Evolutionary conservation across 2,113 vertebrate species (phyloP).

Genomic region (Saccopteryx leptura): DNA sequence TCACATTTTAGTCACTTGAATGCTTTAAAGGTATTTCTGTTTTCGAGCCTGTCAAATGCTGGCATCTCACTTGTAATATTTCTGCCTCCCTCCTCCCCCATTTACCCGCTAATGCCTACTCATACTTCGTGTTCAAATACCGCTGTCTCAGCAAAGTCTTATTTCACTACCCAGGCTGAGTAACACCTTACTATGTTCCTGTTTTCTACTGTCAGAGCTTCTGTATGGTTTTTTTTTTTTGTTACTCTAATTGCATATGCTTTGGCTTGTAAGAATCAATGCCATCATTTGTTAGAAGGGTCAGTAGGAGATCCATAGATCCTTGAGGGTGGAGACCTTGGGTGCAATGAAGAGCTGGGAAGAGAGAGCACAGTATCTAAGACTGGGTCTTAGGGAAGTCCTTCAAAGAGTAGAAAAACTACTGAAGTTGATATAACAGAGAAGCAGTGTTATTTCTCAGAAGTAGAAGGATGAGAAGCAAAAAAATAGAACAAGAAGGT

Average conservation of each 20-base stretch:
- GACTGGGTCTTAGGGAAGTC: not conserved
- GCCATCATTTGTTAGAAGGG: not conserved
- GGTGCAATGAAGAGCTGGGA: not conserved
- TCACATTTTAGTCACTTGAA: not conserved
- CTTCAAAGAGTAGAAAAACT: not conserved
- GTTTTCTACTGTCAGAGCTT: not conserved
- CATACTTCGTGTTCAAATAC: not conserved
- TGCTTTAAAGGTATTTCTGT: not conserved
- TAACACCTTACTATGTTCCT: not conserved
- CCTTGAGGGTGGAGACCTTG: rapidly evolving
- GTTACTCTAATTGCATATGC: not conserved
- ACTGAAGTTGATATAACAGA: not conserved
- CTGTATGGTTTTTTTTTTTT: not conserved
- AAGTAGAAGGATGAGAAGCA: not conserved
- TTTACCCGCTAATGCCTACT: not conserved
- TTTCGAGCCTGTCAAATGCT: not conserved
- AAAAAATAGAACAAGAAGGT: not conserved
- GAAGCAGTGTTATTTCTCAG: not conserved
- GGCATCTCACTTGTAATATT: not conserved
- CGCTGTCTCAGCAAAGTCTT: not conserved
- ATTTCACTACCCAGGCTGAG: not conserved
- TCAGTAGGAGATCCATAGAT: not conserved
- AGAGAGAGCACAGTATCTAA: not conserved
- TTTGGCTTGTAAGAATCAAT: not conserved
- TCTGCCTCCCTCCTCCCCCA: not conserved